These are phyloP conservation scores for Theretra japonica DNA, from an alignment of 2,888 invertebrate species.

Conservation along the genomic window DNA sequence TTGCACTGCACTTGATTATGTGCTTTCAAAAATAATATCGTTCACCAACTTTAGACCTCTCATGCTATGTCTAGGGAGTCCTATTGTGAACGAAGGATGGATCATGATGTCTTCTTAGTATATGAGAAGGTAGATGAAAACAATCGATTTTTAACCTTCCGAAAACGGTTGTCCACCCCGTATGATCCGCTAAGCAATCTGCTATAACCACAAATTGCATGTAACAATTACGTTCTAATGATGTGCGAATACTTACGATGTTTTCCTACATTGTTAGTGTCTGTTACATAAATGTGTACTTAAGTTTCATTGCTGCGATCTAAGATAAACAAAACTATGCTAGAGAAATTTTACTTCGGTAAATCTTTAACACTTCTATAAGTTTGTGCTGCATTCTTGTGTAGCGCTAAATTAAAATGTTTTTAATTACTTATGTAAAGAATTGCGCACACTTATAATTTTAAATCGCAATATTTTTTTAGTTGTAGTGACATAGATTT, in stretches of 20 bases:
- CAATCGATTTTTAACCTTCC: too few relatives aligned
- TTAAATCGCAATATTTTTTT: neutral
- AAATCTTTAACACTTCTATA: conserved; percentile 1
- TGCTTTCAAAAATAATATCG: too few relatives aligned
- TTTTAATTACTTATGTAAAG: conserved; percentile 4
- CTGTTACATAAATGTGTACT: conserved; percentile 21
- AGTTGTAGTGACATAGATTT: neutral
- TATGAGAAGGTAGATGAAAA: too few relatives aligned
- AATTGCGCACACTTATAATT: neutral
- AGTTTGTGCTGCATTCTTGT: too few relatives aligned
- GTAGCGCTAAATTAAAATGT: neutral
- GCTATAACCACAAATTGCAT: conserved; percentile 7
- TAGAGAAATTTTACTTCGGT: conserved; percentile 2
- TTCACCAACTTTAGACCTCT: too few relatives aligned
- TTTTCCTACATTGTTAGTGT: conserved; percentile 21
- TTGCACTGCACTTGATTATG: too few relatives aligned
- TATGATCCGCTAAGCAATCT: conserved; percentile 1
- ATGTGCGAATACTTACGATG: conserved; percentile 16
- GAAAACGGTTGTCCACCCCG: neutral
- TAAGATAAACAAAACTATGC: conserved; percentile 12
- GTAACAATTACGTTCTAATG: conserved; percentile 22
- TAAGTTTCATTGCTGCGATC: conserved; percentile 25
- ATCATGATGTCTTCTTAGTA: too few relatives aligned
- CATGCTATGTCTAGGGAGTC: too few relatives aligned
- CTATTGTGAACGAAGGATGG: too few relatives aligned